Evolutionary conservation across 2,113 vertebrate species (phyloP).

Genomic region (Xenotilapia flavipinnis): DNA sequence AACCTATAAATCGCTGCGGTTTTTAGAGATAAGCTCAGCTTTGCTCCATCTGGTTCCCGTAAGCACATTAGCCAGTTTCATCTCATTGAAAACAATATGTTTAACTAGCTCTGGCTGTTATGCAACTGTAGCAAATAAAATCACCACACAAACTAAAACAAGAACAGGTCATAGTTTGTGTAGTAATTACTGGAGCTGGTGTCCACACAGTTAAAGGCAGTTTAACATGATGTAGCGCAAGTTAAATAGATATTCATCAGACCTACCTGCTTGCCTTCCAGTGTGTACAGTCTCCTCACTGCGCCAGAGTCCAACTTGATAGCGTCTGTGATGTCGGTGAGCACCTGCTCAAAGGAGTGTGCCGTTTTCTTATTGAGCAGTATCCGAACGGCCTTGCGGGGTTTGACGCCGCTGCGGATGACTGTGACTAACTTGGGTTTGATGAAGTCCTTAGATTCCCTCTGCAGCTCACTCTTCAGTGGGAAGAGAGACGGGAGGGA

Average conservation of each 20-base stretch:
- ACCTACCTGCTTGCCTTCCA: constrained; percentile 95
- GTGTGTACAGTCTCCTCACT: constrained; percentile 90
- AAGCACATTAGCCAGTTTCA: not conserved
- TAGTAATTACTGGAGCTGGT: not conserved
- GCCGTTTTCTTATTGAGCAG: constrained; percentile 98
- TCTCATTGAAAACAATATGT: not conserved
- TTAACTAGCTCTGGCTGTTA: not conserved
- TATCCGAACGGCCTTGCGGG: constrained; percentile 92
- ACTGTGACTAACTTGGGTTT: constrained; percentile 96
- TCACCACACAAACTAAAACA: not conserved
- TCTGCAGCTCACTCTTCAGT: constrained; percentile 75
- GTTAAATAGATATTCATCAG: not conserved
- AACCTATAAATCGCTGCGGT: constrained; percentile 10
- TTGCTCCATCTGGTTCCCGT: constrained; percentile 31
- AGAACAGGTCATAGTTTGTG: not conserved
- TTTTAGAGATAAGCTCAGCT: constrained; percentile 27
- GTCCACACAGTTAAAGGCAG: not conserved
- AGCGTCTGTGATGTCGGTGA: constrained; percentile 95
- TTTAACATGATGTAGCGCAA: not conserved
- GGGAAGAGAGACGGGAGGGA: constrained; percentile 75
- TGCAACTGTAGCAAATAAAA: not conserved
- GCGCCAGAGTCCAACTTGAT: constrained; percentile 96
- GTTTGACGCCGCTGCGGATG: constrained; percentile 94
- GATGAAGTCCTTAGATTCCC: constrained; percentile 91
- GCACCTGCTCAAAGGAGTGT: constrained; percentile 95